Base-by-base conservation (phyloP, 2,888 invertebrate genomes). In the Drosophila pegasa region DNA sequence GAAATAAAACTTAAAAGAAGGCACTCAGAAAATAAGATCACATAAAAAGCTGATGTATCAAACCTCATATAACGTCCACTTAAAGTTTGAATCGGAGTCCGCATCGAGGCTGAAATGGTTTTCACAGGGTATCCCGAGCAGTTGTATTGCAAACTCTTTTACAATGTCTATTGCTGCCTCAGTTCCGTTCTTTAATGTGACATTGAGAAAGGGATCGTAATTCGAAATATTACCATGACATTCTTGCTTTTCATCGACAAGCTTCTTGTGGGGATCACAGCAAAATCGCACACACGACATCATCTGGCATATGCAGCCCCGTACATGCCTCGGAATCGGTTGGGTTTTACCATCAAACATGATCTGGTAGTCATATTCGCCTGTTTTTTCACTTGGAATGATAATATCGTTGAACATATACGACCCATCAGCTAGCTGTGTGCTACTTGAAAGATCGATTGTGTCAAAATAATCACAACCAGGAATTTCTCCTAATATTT, bases 391-490 rank as follows among this genome's bases (percentile, higher is more conserved):
- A 0, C 12, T 18, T 18, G 47, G 47, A 12, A 47, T 29, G 0
- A 18, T 18, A 8, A 47, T 18, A 12, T 29, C 3, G 29, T 18
- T 47, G 7, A 29, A 47, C 10, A 18, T 3, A 18, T 47, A 47
- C 8, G 29, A 47, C 0, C 47, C 47, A 4, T 47, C 1, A 1
- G 3, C 7, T 14, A 47, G 8, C 18, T 29, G 29, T 18, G 7
- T 18, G 29, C 18, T 47, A 16, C 14, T 18, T 12, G 47, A 18
- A 12, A 47, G 12, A 18, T 47, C 47, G 3, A 47, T 4, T 18
- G 47, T 47, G 18, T 47, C 47, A 18, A 47, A 29, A 18, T 47
- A 47, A 18, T 18, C 27, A 8, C 47, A 47, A 3, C 47, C 47
- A 8, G 18, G 47, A 18, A 47, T 47, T 18, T 47, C 29, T 7